phyloP scores from a whole-genome alignment of 1,140 invertebrate genomes.

The Radopholus similis region DNA sequence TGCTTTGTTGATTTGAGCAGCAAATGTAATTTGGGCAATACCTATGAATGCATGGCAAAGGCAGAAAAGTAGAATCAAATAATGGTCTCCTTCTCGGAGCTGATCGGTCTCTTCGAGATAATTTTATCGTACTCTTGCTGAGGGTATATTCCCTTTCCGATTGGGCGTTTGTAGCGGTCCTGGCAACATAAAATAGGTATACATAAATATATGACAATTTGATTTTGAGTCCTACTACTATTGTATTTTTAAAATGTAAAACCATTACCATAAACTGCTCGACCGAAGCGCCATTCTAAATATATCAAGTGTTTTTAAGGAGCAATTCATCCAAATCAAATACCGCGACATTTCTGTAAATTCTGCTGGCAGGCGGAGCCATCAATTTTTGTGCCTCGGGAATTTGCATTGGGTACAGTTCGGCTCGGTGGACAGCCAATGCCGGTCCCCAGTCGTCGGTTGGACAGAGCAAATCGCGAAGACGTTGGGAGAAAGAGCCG shows the following conservation, averaged over 20 bases:
- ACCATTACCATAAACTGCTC: conserved; percentile 20
- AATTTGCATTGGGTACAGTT: conserved; percentile 57
- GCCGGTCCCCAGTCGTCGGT: conserved; percentile 60
- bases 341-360: conserved; percentile 5
- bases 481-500: conserved; percentile 27
- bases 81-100: conserved; percentile 50
- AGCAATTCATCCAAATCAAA: not conserved
- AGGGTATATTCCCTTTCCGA: conserved; percentile 7
- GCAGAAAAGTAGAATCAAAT: conserved; percentile 29
- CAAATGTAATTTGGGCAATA: too few relatives aligned
- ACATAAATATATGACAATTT: too few relatives aligned
- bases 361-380: conserved; percentile 6
- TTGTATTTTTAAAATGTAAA: too few relatives aligned
- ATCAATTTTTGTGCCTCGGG: conserved; percentile 54
- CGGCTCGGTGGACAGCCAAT: conserved; percentile 54
- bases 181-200: too few relatives aligned
- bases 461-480: conserved; percentile 43
- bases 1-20: too few relatives aligned
- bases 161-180: conserved; percentile 18
- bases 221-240: too few relatives aligned
- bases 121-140: conserved; percentile 19
- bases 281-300: conserved; percentile 3
- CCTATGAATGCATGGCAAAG: too few relatives aligned
- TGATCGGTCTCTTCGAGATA: conserved; percentile 8
- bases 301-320: not conserved